phyloP scores from a whole-genome alignment of 1,140 invertebrate genomes.

The Brachionus plicatilis region DNA sequence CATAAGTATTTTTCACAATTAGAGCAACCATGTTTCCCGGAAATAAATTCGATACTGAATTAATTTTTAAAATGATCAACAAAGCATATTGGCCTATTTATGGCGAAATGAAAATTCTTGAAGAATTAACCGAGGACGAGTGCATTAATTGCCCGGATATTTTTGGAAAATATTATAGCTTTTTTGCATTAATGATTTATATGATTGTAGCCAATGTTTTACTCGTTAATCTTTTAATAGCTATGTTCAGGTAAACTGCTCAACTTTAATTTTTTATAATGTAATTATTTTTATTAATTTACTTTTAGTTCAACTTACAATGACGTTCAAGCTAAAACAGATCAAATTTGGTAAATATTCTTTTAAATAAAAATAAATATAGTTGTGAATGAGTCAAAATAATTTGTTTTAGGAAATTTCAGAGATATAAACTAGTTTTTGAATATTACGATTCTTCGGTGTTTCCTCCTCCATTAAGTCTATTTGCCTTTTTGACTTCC shows the following conservation, averaged over 20 bases:
- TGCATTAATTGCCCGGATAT: neutral
- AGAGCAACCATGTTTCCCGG: slow-evolving; percentile 44
- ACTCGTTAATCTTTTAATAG: slow-evolving; percentile 52
- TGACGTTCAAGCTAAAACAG: slow-evolving; percentile 32
- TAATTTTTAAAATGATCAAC: slow-evolving; percentile 41
- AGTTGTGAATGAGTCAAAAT: too few species aligned
- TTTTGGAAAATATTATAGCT: neutral
- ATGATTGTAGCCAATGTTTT: slow-evolving; percentile 51
- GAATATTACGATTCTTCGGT: slow-evolving; percentile 30
- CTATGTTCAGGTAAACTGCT: slow-evolving; percentile 51
- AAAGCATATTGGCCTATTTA: slow-evolving; percentile 54
- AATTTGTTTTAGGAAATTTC: slow-evolving; percentile 24
- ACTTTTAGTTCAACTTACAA: slow-evolving; percentile 28
- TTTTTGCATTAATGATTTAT: slow-evolving; percentile 43
- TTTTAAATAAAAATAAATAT: neutral
- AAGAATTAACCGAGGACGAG: slow-evolving; percentile 43
- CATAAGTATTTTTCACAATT: slow-evolving; percentile 36
- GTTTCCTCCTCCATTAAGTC: slow-evolving; percentile 38
- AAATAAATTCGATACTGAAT: neutral
- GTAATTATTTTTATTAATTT: neutral
- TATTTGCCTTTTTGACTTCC: slow-evolving; percentile 55
- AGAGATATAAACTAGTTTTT: slow-evolving; percentile 21
- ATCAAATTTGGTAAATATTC: slow-evolving; percentile 5
- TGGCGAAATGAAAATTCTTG: slow-evolving; percentile 51
- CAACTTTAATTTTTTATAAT: neutral